Evolutionary conservation across 2,113 vertebrate species (phyloP).

Genomic region (Cyprinodon variegatus): DNA sequence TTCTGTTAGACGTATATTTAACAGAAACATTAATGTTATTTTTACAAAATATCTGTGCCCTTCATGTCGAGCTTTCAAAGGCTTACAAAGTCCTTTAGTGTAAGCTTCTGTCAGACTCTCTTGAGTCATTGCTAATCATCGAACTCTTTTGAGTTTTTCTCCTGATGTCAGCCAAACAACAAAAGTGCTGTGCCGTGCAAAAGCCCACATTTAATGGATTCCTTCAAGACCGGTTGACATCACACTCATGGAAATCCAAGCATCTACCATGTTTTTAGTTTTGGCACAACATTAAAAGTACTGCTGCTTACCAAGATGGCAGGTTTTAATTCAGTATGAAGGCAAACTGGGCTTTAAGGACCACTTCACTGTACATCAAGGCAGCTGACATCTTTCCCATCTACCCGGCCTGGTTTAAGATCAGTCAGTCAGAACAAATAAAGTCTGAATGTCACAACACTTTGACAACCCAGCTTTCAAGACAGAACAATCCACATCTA

Average conservation of each 20-base stretch:
- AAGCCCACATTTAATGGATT: conserved; percentile 65
- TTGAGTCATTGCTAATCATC: conserved; percentile 53
- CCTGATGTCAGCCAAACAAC: conserved; percentile 59
- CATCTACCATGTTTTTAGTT: conserved; percentile 61
- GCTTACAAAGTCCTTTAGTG: conserved; percentile 5
- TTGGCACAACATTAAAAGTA: conserved; percentile 48
- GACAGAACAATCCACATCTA: conserved; percentile 14
- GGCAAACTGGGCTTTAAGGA: conserved; percentile 28
- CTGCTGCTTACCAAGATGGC: conserved; percentile 54
- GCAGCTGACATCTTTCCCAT: conserved; percentile 50
- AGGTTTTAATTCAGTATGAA: conserved; percentile 69
- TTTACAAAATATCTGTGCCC: not conserved
- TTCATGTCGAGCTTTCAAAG: conserved; percentile 17
- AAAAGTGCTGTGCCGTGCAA: conserved; percentile 66
- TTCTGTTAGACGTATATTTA: not conserved
- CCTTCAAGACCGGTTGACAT: conserved; percentile 48
- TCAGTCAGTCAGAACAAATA: conserved; percentile 69
- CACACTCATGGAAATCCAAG: conserved; percentile 30
- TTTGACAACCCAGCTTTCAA: conserved; percentile 24
- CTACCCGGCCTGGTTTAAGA: conserved; percentile 35
- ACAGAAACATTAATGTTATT: not conserved
- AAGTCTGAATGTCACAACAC: conserved; percentile 48
- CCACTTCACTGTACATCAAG: conserved; percentile 64
- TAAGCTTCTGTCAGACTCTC: conserved; percentile 46
- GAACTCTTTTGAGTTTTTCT: conserved; percentile 42